Percentiles rank a stretch among this genome's conserved stretches.
Evolutionary conservation across 2,888 invertebrate genomes (phyloP).

Genomic region (Megalurothrips usitatus): DNA sequence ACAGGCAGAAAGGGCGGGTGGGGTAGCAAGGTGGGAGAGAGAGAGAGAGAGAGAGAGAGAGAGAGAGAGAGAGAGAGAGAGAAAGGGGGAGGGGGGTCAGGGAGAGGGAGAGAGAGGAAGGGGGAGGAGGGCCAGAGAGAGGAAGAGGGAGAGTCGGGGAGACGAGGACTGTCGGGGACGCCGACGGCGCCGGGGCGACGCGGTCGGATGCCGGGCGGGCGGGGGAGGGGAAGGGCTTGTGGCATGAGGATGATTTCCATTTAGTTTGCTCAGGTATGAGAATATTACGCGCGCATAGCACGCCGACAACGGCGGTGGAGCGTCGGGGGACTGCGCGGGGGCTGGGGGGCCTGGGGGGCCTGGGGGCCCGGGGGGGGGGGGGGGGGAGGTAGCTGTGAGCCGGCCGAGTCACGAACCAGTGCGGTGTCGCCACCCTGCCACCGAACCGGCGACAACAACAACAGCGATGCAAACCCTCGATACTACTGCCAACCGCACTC

Average conservation of each 20-base stretch:
- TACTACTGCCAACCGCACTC: no score
- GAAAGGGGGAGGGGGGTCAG: neutral
- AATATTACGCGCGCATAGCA: neutral
- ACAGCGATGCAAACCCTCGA: no score
- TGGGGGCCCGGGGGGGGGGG: neutral
- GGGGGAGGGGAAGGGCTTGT: neutral
- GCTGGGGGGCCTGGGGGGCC: no score
- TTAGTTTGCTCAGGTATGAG: constrained; percentile 4
- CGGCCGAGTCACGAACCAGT: no score
- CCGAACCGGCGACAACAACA: no score
- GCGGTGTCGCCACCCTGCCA: no score
- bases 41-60: no score
- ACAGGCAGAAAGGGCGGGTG: no score
- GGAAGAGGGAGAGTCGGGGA: neutral
- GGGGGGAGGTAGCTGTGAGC: neutral
- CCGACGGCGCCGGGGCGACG: neutral
- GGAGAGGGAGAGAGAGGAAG: no score
- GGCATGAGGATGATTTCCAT: neutral
- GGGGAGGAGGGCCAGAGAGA: no score
- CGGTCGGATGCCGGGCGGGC: neutral
- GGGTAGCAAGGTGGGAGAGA: no score
- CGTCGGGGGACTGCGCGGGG: neutral
- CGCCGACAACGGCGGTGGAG: neutral
- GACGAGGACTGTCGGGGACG: neutral
- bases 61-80: neutral